Conservation (phyloP, 2,797 vertebrate genomes). For the Pseudomugil gertrudae region DNA sequence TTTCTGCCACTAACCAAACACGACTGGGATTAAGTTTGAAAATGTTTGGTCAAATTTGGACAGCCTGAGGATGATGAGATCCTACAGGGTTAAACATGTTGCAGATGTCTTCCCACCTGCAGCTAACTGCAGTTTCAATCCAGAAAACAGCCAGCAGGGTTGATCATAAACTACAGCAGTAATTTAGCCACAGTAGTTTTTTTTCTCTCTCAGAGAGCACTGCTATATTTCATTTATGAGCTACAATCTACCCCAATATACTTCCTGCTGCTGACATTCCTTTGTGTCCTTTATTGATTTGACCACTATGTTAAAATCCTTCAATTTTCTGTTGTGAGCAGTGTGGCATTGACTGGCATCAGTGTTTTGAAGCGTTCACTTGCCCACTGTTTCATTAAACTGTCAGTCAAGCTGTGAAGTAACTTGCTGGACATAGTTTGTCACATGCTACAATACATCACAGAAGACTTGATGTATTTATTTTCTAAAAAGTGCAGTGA, state of each 20-base stretch:
- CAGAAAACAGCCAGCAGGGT: slow-evolving; percentile 40
- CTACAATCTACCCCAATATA: slow-evolving; percentile 46
- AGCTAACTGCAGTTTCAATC: slow-evolving; percentile 42
- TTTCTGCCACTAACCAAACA: slow-evolving; percentile 15
- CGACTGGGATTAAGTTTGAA: slow-evolving; percentile 3
- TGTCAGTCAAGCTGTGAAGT: slow-evolving; percentile 26
- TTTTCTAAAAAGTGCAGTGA: background rate
- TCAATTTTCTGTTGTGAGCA: slow-evolving; percentile 45
- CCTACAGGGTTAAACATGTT: slow-evolving; percentile 50
- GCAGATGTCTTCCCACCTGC: slow-evolving; percentile 38
- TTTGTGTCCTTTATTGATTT: slow-evolving; percentile 70
- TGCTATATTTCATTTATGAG: slow-evolving; percentile 69
- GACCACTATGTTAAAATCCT: slow-evolving; percentile 57
- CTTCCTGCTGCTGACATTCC: slow-evolving; percentile 58
- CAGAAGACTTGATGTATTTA: slow-evolving; percentile 7
- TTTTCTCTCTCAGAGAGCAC: slow-evolving; percentile 60
- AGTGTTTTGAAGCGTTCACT: slow-evolving; percentile 42
- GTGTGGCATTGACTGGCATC: slow-evolving; percentile 43
- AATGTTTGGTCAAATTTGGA: slow-evolving; percentile 24
- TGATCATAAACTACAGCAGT: slow-evolving; percentile 69
- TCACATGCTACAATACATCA: background rate
- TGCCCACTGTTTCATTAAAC: slow-evolving; percentile 45
- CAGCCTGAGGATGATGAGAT: slow-evolving; percentile 22
- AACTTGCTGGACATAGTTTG: slow-evolving; percentile 7
- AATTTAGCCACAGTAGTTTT: slow-evolving; percentile 63